A percentile compares a stretch with the other conserved stretches of the same genome.
Evolutionary conservation across 2,113 vertebrate species (phyloP).

Genomic region (Brienomyrus longianalis): DNA sequence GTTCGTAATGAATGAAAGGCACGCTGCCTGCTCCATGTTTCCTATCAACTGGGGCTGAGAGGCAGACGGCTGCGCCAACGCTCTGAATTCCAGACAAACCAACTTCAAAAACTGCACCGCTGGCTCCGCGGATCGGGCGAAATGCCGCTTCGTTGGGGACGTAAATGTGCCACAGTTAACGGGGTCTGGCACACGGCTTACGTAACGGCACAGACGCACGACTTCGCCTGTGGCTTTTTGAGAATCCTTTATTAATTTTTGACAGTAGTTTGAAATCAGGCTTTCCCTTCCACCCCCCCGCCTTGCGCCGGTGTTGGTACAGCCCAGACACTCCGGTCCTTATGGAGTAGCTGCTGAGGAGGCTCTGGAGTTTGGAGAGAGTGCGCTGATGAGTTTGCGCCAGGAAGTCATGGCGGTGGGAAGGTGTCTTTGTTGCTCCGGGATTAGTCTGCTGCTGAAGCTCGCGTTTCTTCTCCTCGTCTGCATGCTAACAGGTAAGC

Average conservation of each 20-base stretch:
- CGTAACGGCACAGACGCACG: neutral
- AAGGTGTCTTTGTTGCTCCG: slow-evolving; percentile 41
- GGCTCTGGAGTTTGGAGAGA: slow-evolving; percentile 44
- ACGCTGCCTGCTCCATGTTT: neutral
- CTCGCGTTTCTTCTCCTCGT: slow-evolving; percentile 42
- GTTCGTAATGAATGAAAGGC: neutral
- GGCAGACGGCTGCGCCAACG: neutral
- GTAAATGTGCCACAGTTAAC: neutral
- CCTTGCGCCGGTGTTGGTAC: slow-evolving; percentile 49
- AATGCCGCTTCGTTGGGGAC: neutral
- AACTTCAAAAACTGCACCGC: neutral
- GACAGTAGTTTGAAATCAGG: slow-evolving; percentile 18
- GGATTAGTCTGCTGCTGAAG: slow-evolving; percentile 40
- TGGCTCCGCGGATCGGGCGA: neutral
- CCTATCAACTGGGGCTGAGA: neutral
- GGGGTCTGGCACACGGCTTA: neutral
- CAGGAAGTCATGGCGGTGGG: slow-evolving; percentile 39
- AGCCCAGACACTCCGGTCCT: slow-evolving; percentile 51
- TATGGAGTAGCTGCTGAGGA: slow-evolving; percentile 67
- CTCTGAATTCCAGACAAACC: slow-evolving; percentile 14
- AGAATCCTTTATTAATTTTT: slow-evolving; percentile 32
- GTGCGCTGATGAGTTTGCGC: slow-evolving; percentile 3
- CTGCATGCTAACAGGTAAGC: slow-evolving; percentile 56
- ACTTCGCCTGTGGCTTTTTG: slow-evolving; percentile 36
- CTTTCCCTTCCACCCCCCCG: slow-evolving; percentile 31